Evolutionary conservation across 2,113 vertebrate genomes (phyloP).

Genomic region (Oplegnathus fasciatus): DNA sequence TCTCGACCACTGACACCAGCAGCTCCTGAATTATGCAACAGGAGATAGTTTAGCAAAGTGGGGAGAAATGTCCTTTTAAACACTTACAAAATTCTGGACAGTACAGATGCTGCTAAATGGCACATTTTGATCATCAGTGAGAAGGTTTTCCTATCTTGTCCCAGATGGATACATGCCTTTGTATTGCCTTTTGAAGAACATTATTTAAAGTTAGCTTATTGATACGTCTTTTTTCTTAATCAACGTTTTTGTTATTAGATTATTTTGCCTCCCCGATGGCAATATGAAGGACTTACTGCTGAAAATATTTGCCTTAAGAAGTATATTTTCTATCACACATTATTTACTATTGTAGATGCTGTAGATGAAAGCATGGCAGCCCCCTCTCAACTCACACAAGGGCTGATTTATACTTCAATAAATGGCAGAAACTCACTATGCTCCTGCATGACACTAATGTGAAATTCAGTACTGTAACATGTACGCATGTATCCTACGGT

Average conservation of each 20-base stretch:
- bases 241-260: conserved; percentile 21
- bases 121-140: conserved; percentile 33
- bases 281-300: conserved; percentile 60
- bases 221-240: conserved; percentile 37
- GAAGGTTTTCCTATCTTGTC: background rate
- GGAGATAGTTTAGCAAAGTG: conserved; percentile 46
- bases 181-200: conserved; percentile 79
- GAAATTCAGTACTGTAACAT: conserved; percentile 64
- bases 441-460: conserved; percentile 75
- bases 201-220: conserved; percentile 50
- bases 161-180: conserved; percentile 44
- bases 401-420: conserved; percentile 54
- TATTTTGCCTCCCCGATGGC: conserved; percentile 53
- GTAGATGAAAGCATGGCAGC: conserved; percentile 65
- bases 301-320: conserved; percentile 77
- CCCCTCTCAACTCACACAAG: conserved; percentile 48
- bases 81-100: background rate
- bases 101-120: conserved; percentile 24
- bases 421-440: conserved; percentile 48
- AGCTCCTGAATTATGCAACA: conserved; percentile 69
- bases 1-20: conserved; percentile 25
- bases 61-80: conserved; percentile 30
- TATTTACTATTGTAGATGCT: conserved; percentile 46
- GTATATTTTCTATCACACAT: conserved; percentile 64
- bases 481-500: conserved; percentile 45